phyloP scores from a whole-genome alignment of 2,888 invertebrate genomes.

The Choreutis nemorana region DNA sequence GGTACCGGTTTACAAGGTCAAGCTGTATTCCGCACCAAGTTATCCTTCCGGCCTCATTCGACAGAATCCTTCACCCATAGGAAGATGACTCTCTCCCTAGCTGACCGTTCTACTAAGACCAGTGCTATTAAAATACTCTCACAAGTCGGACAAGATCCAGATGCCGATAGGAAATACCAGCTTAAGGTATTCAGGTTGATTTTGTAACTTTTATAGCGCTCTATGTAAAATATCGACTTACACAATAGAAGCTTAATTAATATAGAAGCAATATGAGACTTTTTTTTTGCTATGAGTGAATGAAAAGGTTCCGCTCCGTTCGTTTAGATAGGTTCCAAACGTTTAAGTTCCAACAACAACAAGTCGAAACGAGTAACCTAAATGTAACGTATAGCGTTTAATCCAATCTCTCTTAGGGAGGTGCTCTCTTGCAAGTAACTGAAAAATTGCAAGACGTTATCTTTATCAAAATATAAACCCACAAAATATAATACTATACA shows the following conservation, averaged over 20 bases:
- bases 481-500: no score
- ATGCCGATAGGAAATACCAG: constrained; percentile 88
- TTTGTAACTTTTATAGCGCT: neutral
- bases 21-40: constrained; percentile 94
- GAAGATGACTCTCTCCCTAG: constrained; percentile 97
- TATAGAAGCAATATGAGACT: neutral
- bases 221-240: neutral
- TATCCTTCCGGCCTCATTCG: constrained; percentile 97
- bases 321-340: no score
- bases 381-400: no score
- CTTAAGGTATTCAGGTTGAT: constrained; percentile 80
- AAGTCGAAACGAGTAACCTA: no score
- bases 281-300: no score
- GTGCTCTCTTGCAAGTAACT: no score
- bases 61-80: constrained; percentile 99
- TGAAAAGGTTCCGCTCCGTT: no score
- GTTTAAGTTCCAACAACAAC: no score
- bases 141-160: constrained; percentile 93
- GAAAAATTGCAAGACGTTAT: no score
- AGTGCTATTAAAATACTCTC: constrained; percentile 96
- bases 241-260: neutral
- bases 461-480: no score
- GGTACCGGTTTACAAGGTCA: constrained; percentile 98
- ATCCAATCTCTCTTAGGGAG: no score
- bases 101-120: constrained; percentile 93